Evolutionary conservation across 2,113 vertebrate species (phyloP).

Genomic region (Athene noctua): DNA sequence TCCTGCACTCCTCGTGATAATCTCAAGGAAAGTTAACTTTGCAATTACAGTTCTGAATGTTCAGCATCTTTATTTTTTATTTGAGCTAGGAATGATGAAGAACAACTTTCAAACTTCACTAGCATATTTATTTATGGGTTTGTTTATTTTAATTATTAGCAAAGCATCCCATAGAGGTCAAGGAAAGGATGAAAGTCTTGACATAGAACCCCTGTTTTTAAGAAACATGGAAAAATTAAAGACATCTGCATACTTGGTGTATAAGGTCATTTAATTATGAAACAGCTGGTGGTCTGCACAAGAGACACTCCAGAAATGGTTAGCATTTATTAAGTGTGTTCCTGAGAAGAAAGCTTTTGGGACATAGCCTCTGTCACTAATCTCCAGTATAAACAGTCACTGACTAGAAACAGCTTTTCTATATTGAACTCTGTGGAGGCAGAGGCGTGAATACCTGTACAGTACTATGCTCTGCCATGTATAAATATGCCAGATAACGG

Average conservation of each 20-base stretch:
- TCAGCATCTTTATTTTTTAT: neutral
- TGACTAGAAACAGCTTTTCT: neutral
- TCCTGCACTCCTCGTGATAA: neutral
- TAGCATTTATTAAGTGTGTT: neutral
- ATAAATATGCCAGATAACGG: rapidly evolving
- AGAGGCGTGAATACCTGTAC: neutral
- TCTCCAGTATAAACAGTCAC: rapidly evolving
- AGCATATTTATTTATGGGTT: neutral
- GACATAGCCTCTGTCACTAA: neutral
- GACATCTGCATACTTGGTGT: neutral
- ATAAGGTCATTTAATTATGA: neutral
- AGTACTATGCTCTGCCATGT: neutral
- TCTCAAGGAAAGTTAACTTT: neutral
- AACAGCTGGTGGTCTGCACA: neutral
- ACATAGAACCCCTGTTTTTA: neutral
- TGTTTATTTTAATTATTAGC: neutral
- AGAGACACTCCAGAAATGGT: neutral
- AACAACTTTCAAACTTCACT: neutral
- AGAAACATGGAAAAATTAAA: neutral
- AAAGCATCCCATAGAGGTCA: neutral
- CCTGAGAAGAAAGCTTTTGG: neutral
- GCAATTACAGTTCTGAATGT: neutral
- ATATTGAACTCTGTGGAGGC: neutral
- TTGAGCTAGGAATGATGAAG: neutral
- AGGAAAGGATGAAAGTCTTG: neutral